phyloP scores from a whole-genome alignment of 2,113 vertebrate species.

The Lucifuga dentata region DNA sequence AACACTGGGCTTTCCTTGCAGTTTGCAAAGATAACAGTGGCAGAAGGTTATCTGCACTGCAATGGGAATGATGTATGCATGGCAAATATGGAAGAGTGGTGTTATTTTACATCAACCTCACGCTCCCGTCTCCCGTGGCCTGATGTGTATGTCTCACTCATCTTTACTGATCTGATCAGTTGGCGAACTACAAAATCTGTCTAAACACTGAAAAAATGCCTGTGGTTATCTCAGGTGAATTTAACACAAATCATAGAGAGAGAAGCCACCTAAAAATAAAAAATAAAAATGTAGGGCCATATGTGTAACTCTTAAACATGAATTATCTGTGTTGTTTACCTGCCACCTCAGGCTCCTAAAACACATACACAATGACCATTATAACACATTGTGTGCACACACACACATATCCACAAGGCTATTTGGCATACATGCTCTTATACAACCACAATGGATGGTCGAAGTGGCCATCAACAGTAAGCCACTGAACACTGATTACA shows the following conservation, averaged over 20 bases:
- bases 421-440: background rate
- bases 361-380: background rate
- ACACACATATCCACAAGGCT: slow-evolving; percentile 16
- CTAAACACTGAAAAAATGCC: slow-evolving; percentile 28
- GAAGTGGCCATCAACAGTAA: slow-evolving; percentile 29
- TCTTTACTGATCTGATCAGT: slow-evolving; percentile 51
- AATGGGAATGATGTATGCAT: slow-evolving; percentile 56
- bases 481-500: slow-evolving; percentile 47
- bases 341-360: slow-evolving; percentile 1
- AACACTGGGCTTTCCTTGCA: slow-evolving; percentile 50
- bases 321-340: too few species aligned
- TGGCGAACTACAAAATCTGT: slow-evolving; percentile 48
- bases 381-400: background rate
- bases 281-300: too few species aligned
- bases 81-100: slow-evolving; percentile 37
- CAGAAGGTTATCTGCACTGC: slow-evolving; percentile 61
- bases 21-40: slow-evolving; percentile 52
- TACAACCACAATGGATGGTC: slow-evolving; percentile 4
- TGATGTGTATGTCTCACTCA: slow-evolving; percentile 21
- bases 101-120: background rate
- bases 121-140: slow-evolving; percentile 8
- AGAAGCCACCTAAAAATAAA: too few species aligned
- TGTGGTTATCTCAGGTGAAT: slow-evolving; percentile 26
- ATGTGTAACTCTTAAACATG: too few species aligned
- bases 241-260: too few species aligned